Evolutionary conservation across 1,140 invertebrate genomes (phyloP), one percentile per base, ranked within the genome.

Genomic region (Armadillidium nasatum): DNA sequence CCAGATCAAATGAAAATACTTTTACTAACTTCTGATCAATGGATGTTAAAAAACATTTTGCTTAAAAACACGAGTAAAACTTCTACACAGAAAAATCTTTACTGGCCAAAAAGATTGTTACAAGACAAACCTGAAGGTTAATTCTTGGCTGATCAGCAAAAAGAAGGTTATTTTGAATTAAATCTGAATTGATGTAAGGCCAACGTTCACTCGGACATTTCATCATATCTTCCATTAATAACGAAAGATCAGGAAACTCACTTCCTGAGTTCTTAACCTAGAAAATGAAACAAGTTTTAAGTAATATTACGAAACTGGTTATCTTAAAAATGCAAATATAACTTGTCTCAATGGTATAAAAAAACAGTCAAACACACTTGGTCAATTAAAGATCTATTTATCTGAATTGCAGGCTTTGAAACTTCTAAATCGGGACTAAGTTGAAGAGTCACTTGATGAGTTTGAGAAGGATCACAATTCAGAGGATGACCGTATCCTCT

Each of bases 401-500:
- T 73, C 4, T 82, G 81, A 15, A 83, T 79, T 10, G 82, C 72
- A 11, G 82, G 82, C 44, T 77, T 80, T 44, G 82, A 82, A 19
- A 80, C 79, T 19, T 78, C 76, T 68, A 80, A 77, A 44, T 81
- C 80, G 7, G 82, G 80, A 71, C 83, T 82, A 3, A 83, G 54
- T 43, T 82, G 79, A 73, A 83, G 82, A 15, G 80, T 82, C 7
- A 83, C 79, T 22, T 89, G 87, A 83, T 91, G 90, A 87, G 81
- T 89, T 86, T 77, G 67, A 21, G 74, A 44, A 21, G 76, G 69
- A 66, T 81, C 80, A 68, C 78, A 81, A 15, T 74, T 75, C 1
- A 93, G 82, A 81, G 91, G 88, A 60, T 88, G 87, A 74, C 86
- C 84, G 73, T 87, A 83, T 10, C 90, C 90, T 74, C 87, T 84